Evolutionary conservation across 2,888 invertebrate species (phyloP).

Genomic region (Hyppa rectilinea): DNA sequence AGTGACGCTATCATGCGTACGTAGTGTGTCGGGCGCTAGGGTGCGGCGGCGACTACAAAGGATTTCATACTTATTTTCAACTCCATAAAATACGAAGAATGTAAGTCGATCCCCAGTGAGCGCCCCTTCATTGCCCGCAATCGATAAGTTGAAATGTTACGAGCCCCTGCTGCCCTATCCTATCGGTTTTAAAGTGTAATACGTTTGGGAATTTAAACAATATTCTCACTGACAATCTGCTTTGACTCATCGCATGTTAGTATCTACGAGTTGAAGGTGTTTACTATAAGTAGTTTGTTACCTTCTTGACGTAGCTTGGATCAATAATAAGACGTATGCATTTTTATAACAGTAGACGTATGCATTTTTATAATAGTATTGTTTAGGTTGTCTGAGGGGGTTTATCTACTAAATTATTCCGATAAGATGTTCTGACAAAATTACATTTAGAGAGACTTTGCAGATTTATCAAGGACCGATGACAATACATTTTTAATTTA

Average conservation of each 20-base stretch:
- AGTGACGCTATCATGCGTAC: neutral
- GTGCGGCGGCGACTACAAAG: constrained; percentile 48
- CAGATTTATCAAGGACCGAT: too few relatives aligned
- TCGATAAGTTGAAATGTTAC: constrained; percentile 65
- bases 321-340: too few relatives aligned
- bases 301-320: neutral
- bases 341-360: neutral
- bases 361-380: neutral
- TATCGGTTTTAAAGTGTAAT: constrained; percentile 49
- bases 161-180: constrained; percentile 17
- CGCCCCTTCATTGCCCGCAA: constrained; percentile 65
- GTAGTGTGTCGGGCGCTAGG: constrained; percentile 6
- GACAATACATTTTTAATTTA: too few relatives aligned
- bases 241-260: neutral
- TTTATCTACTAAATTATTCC: neutral
- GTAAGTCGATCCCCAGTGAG: constrained; percentile 62
- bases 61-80: constrained; percentile 68
- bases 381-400: neutral
- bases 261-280: neutral
- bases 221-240: constrained; percentile 41
- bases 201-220: constrained; percentile 57
- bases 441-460: too few relatives aligned
- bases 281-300: neutral
- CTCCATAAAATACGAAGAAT: constrained; percentile 76
- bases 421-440: neutral